phyloP scores from a whole-genome alignment of 2,888 invertebrate genomes.

The Rhodophaea formosa region DNA sequence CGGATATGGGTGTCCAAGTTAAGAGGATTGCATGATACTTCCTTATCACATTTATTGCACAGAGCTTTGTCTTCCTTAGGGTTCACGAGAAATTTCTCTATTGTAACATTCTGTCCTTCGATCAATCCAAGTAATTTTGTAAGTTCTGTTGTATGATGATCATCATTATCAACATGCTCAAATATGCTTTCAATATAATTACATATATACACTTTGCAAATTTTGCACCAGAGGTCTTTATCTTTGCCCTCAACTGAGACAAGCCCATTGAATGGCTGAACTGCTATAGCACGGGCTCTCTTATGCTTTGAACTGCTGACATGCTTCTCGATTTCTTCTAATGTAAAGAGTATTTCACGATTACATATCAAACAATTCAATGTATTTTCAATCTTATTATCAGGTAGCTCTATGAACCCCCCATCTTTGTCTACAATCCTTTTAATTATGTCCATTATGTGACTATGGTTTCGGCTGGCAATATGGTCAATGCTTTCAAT shows the following conservation, averaged over 20 bases:
- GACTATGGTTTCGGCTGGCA: constrained; percentile 33
- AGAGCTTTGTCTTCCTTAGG: constrained; percentile 45
- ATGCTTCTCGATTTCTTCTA: constrained; percentile 34
- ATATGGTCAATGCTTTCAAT: constrained; percentile 34
- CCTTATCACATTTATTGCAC: constrained; percentile 44
- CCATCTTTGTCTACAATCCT: constrained; percentile 41
- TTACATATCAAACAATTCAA: constrained; percentile 44
- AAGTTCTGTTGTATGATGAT: constrained; percentile 37
- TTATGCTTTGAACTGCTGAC: constrained; percentile 35
- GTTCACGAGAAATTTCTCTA: constrained; percentile 49
- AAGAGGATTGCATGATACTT: constrained; percentile 47
- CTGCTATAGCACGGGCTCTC: constrained; percentile 42
- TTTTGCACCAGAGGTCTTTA: constrained; percentile 54
- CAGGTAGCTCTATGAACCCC: constrained; percentile 39
- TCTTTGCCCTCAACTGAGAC: constrained; percentile 47
- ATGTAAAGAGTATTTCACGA: constrained; percentile 31
- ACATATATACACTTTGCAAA: constrained; percentile 49
- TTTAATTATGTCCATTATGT: constrained; percentile 30
- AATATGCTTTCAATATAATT: constrained; percentile 50
- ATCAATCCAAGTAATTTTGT: constrained; percentile 42
- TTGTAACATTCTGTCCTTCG: constrained; percentile 44
- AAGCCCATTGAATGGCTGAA: constrained; percentile 55
- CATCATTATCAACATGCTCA: constrained; percentile 47
- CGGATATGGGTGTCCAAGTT: constrained; percentile 48
- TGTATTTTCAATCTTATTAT: constrained; percentile 25